Conservation (phyloP, 2,797 vertebrate genomes). For the Todus mexicanus region DNA sequence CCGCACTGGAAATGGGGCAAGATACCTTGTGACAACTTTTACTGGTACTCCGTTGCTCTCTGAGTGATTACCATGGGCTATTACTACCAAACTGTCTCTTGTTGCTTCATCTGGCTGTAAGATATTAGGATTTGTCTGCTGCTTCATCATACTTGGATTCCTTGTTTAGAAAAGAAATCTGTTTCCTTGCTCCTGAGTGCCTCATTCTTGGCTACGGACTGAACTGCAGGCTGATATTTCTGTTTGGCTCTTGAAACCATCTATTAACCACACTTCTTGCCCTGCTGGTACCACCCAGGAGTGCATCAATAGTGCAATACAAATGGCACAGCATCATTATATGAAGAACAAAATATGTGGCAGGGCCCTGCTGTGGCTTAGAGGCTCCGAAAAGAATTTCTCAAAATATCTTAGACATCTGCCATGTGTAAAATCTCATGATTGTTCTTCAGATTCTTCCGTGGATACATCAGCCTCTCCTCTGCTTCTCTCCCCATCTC, state of each 20-base stretch:
- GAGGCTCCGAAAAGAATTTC: constrained; percentile 37
- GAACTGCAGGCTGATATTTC: constrained; percentile 51
- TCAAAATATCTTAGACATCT: constrained; percentile 64
- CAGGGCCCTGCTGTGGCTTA: constrained; percentile 52
- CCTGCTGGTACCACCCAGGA: constrained; percentile 59
- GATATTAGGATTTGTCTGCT: constrained; percentile 14
- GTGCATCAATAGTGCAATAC: constrained; percentile 26
- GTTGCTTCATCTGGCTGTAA: constrained; percentile 52
- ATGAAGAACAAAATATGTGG: constrained; percentile 40
- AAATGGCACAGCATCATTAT: constrained; percentile 24
- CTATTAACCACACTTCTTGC: constrained; percentile 47
- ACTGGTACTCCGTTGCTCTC: not conserved
- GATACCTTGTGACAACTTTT: constrained; percentile 22
- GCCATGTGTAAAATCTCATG: constrained; percentile 58
- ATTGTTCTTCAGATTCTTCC: constrained; percentile 51
- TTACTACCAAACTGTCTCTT: not conserved
- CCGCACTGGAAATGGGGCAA: not conserved
- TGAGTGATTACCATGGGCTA: not conserved
- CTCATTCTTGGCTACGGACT: constrained; percentile 5
- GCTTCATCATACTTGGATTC: constrained; percentile 42
- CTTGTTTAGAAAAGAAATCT: constrained; percentile 51
- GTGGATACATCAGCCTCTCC: constrained; percentile 44
- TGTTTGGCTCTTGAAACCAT: constrained; percentile 41
- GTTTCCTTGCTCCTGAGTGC: constrained; percentile 18
- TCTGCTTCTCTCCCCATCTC: not conserved